Conservation (phyloP, 2,113 vertebrate species). For the Cebus imitator region DNA sequence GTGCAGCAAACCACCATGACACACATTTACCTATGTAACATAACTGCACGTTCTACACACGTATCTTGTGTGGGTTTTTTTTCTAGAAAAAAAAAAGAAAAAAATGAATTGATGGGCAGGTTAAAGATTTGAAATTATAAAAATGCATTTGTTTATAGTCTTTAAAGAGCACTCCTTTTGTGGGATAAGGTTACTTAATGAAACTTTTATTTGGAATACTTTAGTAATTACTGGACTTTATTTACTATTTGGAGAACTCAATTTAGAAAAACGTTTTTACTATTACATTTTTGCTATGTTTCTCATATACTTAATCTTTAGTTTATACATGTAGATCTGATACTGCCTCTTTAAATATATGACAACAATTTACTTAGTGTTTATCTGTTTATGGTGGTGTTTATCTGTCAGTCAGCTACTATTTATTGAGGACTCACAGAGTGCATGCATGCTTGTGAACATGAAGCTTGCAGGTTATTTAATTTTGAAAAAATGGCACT, state of each 20-base stretch:
- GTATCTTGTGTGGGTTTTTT: too few species aligned
- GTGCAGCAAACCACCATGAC: too few species aligned
- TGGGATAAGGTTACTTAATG: not conserved
- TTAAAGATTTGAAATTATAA: constrained; percentile 7
- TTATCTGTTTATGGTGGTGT: constrained; percentile 43
- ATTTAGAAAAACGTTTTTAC: not conserved
- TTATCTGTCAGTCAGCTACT: constrained; percentile 59
- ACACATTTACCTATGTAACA: too few species aligned
- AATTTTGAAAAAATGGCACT: constrained; percentile 57
- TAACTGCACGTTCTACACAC: too few species aligned
- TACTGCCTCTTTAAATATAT: constrained; percentile 61
- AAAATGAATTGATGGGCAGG: not conserved
- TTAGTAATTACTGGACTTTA: not conserved
- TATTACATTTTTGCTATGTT: not conserved
- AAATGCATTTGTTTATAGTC: not conserved
- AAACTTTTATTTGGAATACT: not conserved
- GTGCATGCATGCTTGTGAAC: not conserved
- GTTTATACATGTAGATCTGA: constrained; percentile 22
- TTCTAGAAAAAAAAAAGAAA: too few species aligned
- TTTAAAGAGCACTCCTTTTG: constrained; percentile 24
- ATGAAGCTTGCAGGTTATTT: constrained; percentile 32
- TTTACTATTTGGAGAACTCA: constrained; percentile 35
- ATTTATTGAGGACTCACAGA: constrained; percentile 20
- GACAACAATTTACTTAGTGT: constrained; percentile 16
- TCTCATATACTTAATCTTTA: constrained; percentile 44